Evolutionary conservation across 1,140 invertebrate species (phyloP).

Genomic region (Diprion similis): DNA sequence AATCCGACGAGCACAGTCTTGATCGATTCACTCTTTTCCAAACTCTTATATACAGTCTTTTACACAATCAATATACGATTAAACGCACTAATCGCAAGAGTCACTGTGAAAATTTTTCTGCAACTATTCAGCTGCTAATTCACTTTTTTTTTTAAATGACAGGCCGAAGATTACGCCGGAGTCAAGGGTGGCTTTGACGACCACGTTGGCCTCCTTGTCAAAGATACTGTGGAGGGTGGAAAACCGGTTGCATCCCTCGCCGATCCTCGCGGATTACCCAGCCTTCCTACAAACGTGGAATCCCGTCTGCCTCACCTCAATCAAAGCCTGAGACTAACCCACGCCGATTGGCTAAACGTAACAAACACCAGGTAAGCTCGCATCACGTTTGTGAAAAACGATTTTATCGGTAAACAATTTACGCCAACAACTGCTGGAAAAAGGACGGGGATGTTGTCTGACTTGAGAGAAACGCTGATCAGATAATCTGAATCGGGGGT

Average conservation of each 20-base stretch:
- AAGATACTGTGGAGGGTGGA: constrained; percentile 34
- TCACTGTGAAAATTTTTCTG: too few species aligned
- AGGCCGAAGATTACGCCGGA: constrained; percentile 58
- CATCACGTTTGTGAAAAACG: constrained; percentile 18
- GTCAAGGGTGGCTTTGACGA: constrained; percentile 57
- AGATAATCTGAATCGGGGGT: too few species aligned
- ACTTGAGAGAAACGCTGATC: too few species aligned
- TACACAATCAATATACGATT: too few species aligned
- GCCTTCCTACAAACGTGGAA: constrained; percentile 54
- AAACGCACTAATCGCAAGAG: too few species aligned
- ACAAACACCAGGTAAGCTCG: constrained; percentile 56
- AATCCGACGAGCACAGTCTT: too few species aligned
- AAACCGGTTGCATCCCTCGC: constrained; percentile 39
- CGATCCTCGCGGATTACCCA: constrained; percentile 50
- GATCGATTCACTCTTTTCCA: too few species aligned
- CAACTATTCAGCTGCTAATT: too few species aligned
- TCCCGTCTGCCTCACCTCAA: constrained; percentile 52
- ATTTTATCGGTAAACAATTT: not conserved
- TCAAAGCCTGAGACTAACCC: constrained; percentile 50
- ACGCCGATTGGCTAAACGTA: constrained; percentile 60
- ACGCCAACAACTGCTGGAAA: too few species aligned
- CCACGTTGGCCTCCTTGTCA: constrained; percentile 52
- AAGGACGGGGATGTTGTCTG: too few species aligned
- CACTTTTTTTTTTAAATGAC: not conserved
- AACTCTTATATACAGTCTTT: too few species aligned